Evolutionary conservation across 1,140 invertebrate genomes (phyloP).

Genomic region (Parapsyche elsis): DNA sequence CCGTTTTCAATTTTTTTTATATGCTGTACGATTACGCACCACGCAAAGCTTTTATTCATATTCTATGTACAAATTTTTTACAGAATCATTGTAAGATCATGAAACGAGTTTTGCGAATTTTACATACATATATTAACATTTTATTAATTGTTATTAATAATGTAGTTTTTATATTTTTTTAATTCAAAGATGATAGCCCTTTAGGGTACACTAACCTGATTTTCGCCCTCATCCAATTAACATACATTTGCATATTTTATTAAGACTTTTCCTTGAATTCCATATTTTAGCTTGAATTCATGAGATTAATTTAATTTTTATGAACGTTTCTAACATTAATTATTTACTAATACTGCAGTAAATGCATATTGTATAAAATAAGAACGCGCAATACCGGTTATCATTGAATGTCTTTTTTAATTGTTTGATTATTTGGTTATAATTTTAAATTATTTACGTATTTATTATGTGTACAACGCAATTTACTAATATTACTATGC

Average conservation of each 20-base stretch:
- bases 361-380: too few species aligned
- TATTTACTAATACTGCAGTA: background rate
- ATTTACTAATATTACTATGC: background rate
- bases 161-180: background rate
- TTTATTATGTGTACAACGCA: background rate
- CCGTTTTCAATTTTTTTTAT: too few species aligned
- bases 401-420: background rate
- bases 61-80: too few species aligned
- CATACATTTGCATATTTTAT: slow-evolving; percentile 4
- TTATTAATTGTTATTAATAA: too few species aligned
- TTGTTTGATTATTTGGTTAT: background rate
- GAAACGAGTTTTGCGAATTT: too few species aligned
- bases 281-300: background rate
- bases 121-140: too few species aligned
- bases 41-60: too few species aligned
- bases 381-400: too few species aligned
- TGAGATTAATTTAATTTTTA: background rate
- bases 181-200: background rate
- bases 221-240: background rate
- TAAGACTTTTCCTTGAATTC: background rate
- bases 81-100: too few species aligned
- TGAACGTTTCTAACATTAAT: background rate
- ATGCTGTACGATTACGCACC: too few species aligned
- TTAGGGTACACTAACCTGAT: slow-evolving; percentile 1
- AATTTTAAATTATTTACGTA: background rate